phyloP scores from a whole-genome alignment of 2,888 invertebrate species.

The Amphipoea oculea region DNA sequence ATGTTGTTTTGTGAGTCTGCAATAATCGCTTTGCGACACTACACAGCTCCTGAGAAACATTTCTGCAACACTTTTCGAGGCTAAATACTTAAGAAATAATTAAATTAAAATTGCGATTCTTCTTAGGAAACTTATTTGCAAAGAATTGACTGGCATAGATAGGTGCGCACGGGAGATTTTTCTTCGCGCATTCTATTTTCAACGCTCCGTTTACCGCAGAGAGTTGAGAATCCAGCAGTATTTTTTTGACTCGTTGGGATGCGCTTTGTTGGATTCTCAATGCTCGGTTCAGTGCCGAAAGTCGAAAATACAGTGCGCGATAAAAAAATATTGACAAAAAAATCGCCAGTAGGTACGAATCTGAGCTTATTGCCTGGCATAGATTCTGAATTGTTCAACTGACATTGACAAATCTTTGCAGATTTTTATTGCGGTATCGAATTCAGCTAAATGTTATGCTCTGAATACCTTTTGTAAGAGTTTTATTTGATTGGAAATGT shows the following conservation, averaged over 20 bases:
- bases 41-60: neutral
- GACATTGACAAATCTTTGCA: constrained; percentile 31
- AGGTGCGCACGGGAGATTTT: neutral
- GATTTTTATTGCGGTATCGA: constrained; percentile 15
- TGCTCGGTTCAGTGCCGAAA: neutral
- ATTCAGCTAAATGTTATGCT: constrained; percentile 27
- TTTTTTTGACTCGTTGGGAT: neutral
- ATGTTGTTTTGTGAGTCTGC: neutral
- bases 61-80: constrained; percentile 13
- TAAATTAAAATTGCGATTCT: constrained; percentile 15
- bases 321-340: no score
- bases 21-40: neutral
- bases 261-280: neutral
- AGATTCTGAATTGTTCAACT: constrained; percentile 8
- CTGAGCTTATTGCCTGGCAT: neutral
- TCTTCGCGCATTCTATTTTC: neutral
- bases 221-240: no score
- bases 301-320: neutral
- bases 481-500: neutral
- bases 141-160: constrained; percentile 6
- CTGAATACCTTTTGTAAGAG: constrained; percentile 28
- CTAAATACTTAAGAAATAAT: constrained; percentile 27
- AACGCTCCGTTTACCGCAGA: neutral
- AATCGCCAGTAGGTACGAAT: no score
- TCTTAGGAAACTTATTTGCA: constrained; percentile 12